Base-by-base conservation (phyloP, 2,888 invertebrate species). In the Ceraclea dissimilis region DNA sequence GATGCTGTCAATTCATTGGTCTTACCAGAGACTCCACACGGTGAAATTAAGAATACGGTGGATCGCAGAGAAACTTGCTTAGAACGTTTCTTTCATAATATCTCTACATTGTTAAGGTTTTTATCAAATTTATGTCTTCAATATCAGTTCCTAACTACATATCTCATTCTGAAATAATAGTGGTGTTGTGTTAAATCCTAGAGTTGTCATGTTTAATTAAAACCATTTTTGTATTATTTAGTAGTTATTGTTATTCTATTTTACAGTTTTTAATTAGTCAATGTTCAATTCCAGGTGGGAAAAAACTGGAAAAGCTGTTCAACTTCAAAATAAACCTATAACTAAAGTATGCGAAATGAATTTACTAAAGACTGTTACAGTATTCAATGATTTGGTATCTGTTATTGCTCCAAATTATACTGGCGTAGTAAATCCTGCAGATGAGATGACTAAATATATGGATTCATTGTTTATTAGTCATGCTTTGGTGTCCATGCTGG, bases 401-500 rank as follows among this genome's bases (percentile, higher is more conserved):
- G 60, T 73, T 53, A 64, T 73, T 59, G 33, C 65, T 67, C 10
- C 62, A 53, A 11, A 48, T 26, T 26, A n/a, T 13, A 20, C 21
- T 1, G 48, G 47, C 2, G 13, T 17, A 8, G 10, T 34, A 20
- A 50, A 55, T 39, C 19, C 57, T 43, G 44, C 39, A 31, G 54
- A 58, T 49, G 52, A 60, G 48, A 52, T 51, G 49, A 50, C 34
- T 10, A 52, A 57, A 22, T 21, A 48, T 22, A 48, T 50, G 43
- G 58, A 58, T 49, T 57, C 60, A 11, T 60, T 62, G 60, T 54
- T 56, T 43, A 63, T 63, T 46, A 67, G 72, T 16, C 82, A 82
- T 65, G 74, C 79, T 5, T 76, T 84, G 44, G 76, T 79, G 1
- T 80, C 83, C 69, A 71, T 88, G 46, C 66, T 90, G 18, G 84